Evolutionary conservation across 2,797 vertebrate genomes (phyloP).

Genomic region (Oceanodroma leucorhoa): DNA sequence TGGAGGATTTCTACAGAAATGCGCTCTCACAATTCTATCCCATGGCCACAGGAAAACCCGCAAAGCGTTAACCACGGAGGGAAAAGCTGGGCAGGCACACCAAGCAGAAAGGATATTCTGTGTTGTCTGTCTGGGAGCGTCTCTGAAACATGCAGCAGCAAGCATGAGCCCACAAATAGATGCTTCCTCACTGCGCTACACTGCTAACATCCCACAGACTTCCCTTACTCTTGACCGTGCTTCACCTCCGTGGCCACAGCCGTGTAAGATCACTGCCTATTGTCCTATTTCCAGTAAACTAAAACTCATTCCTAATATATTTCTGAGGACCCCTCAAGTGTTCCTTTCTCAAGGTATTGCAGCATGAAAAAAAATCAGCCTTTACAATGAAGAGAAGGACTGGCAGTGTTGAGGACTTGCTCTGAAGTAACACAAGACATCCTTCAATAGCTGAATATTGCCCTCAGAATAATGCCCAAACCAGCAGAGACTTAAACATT

Average conservation of each 20-base stretch:
- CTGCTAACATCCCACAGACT: too few relatives aligned
- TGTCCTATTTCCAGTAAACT: background rate
- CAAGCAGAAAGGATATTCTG: background rate
- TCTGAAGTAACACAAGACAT: background rate
- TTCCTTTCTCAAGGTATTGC: background rate
- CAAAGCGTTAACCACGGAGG: background rate
- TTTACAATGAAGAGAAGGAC: background rate
- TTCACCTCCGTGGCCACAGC: background rate
- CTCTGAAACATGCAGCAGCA: background rate
- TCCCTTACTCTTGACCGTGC: background rate
- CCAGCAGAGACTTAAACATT: background rate
- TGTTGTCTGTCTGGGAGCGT: background rate
- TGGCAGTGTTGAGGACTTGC: background rate
- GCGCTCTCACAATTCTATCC: background rate
- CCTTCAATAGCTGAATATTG: background rate
- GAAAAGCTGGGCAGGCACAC: background rate
- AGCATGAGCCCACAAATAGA: background rate
- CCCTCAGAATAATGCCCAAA: background rate
- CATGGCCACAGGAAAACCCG: background rate
- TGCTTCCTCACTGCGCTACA: rapidly evolving
- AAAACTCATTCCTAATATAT: background rate
- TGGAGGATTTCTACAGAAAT: background rate
- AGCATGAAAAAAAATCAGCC: background rate
- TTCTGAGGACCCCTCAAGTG: background rate
- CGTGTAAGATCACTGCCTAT: background rate